Evolutionary conservation across 2,888 invertebrate genomes (phyloP), one percentile per base, ranked within the genome.

Genomic region (Drosophila subsilvestris): DNA sequence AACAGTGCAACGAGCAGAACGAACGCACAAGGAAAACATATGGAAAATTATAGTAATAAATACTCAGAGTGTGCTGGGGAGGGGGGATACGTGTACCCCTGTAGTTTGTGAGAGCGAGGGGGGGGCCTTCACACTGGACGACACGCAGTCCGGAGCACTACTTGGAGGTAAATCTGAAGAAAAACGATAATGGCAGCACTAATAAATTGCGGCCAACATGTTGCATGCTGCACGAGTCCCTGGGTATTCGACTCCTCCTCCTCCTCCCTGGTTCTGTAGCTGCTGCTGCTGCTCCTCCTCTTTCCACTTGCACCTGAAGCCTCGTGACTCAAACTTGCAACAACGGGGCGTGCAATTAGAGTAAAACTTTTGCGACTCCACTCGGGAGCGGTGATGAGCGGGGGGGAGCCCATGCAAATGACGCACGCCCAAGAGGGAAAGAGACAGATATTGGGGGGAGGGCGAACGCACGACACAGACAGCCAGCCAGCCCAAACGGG

Each of bases 131-230:
- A 29, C 60, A 44, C 51, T 62, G 61, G 75, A 75, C 72, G 80
- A 76, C 82, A 82, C 78, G 74, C 83, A 72, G 77, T 71, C 55
- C 63, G 63, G 55, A n/a, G 37, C 37, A 37, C 37, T 55, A 20
- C 29, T 47, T 20, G 75, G 54, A 79, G 79, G 79, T 80, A 88
- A 88, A 88, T 84, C 85, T 86, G 86, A 86, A 86, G 85, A 86
- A 87, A 80, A 80, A 80, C 89, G 80, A 87, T 86, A 82, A 88
- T 88, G 88, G 85, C 81, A 89, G 83, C 89, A 89, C 89, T 88
- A 88, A 88, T 86, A 88, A 88, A 86, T 88, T 86, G 86, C 86
- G 78, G 81, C 74, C 86, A 87, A 87, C 83, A 82, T 87, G 85
- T 80, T 87, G 85, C 87, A 86, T 85, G 82, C 73, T 86, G 87